Evolutionary conservation across 2,113 vertebrate genomes (phyloP).

Genomic region (Gnathonemus echidnorhynchus): DNA sequence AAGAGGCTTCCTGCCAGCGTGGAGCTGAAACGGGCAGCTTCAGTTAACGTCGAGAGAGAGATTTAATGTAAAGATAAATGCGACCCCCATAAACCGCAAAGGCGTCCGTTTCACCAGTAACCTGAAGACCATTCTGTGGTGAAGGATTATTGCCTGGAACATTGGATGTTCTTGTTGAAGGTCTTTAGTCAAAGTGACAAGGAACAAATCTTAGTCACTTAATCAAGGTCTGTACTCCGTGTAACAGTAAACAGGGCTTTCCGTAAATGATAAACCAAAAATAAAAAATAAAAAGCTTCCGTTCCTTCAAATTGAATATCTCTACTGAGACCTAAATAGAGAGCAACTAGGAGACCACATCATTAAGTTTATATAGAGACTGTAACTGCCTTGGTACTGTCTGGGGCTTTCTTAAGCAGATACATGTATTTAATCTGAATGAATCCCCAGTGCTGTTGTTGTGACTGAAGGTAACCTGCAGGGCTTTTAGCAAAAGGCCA

Average conservation of each 20-base stretch:
- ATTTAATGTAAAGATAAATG: not conserved
- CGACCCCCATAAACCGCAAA: not conserved
- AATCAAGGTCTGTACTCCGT: not conserved
- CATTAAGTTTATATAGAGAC: not conserved
- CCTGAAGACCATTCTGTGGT: not conserved
- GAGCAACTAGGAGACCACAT: not conserved
- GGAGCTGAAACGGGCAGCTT: not conserved
- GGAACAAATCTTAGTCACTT: not conserved
- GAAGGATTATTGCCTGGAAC: not conserved
- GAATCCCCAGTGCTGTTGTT: not conserved
- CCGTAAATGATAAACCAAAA: not conserved
- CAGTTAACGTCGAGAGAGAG: not conserved
- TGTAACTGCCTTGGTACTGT: not conserved
- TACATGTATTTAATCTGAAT: not conserved
- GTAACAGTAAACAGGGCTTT: not conserved
- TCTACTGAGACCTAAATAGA: not conserved
- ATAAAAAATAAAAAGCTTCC: not conserved
- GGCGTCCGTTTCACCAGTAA: not conserved
- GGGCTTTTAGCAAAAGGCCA: not conserved
- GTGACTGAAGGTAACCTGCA: not conserved
- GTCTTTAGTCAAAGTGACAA: conserved; percentile 4
- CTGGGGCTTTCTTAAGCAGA: not conserved
- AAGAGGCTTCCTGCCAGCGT: not conserved
- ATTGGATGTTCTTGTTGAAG: not conserved
- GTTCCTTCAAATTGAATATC: not conserved